Conservation (phyloP, 1,140 invertebrate genomes). For the Pomacea maculata region DNA sequence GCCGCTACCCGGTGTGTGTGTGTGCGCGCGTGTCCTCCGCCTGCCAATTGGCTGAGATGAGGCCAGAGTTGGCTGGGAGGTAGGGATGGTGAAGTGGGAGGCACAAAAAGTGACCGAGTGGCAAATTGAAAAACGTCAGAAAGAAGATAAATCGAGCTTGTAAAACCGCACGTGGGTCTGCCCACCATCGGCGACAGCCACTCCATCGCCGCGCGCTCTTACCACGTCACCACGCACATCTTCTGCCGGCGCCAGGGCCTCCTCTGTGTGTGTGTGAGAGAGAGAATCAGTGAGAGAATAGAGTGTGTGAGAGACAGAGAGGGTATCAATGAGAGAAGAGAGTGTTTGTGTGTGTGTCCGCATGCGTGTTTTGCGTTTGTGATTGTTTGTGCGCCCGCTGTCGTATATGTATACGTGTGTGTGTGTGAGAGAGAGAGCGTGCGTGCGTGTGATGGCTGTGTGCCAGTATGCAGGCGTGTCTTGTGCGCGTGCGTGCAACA, state of each 20-base stretch:
- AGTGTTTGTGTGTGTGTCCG: constrained; percentile 6
- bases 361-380: constrained; percentile 7
- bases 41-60: too few relatives aligned
- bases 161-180: background rate
- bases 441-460: background rate
- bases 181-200: too few relatives aligned
- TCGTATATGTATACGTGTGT: constrained; percentile 2
- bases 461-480: background rate
- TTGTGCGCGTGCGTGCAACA: background rate
- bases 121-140: background rate
- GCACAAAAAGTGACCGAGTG: background rate
- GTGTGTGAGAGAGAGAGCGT: too few relatives aligned
- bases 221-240: background rate
- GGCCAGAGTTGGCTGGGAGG: too few relatives aligned
- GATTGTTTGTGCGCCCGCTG: background rate
- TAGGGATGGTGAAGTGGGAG: too few relatives aligned
- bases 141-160: background rate
- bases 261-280: background rate
- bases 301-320: too few relatives aligned
- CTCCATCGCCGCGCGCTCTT: background rate
- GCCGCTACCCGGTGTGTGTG: too few relatives aligned
- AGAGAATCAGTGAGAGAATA: background rate
- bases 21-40: too few relatives aligned
- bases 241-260: background rate
- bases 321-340: background rate